These are phyloP conservation scores for Corythornis cristatus DNA, from an alignment of 2,113 vertebrate species.

Conservation along the genomic window DNA sequence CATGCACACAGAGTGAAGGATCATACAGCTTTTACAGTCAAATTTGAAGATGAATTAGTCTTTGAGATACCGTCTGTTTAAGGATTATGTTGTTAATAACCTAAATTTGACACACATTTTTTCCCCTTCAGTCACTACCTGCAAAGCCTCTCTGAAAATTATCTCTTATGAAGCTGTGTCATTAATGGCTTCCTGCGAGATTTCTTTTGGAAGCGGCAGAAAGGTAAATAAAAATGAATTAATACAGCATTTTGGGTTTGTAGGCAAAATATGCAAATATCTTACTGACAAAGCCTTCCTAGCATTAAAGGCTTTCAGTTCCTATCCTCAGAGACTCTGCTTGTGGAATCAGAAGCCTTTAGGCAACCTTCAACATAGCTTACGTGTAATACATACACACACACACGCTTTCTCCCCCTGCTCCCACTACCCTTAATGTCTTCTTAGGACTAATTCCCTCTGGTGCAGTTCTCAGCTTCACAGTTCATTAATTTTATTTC, in stretches of 20 bases:
- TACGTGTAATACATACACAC: neutral
- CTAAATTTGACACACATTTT: slow-evolving; percentile 58
- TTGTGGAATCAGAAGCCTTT: slow-evolving; percentile 52
- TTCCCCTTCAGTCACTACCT: slow-evolving; percentile 51
- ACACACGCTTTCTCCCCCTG: no score
- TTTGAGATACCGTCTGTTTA: slow-evolving; percentile 58
- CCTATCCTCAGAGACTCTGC: slow-evolving; percentile 28
- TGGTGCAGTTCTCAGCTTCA: slow-evolving; percentile 70
- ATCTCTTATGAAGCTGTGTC: slow-evolving; percentile 36
- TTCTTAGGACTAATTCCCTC: slow-evolving; percentile 56
- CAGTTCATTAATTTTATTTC: slow-evolving; percentile 79
- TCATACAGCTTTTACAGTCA: slow-evolving; percentile 54
- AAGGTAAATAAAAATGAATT: slow-evolving; percentile 72
- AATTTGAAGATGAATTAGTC: slow-evolving; percentile 63
- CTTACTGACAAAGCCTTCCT: slow-evolving; percentile 39
- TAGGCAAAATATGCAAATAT: slow-evolving; percentile 61
- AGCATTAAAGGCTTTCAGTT: slow-evolving; percentile 56
- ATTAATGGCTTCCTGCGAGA: slow-evolving; percentile 55
- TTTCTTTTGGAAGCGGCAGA: slow-evolving; percentile 48
- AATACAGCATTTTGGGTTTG: slow-evolving; percentile 37
- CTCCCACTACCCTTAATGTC: neutral
- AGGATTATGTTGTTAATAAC: slow-evolving; percentile 65
- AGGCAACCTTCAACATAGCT: slow-evolving; percentile 53
- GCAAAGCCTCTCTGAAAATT: slow-evolving; percentile 59
- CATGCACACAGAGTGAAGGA: neutral